Evolutionary conservation across 2,888 invertebrate genomes (phyloP).

Genomic region (Euproctis similis): DNA sequence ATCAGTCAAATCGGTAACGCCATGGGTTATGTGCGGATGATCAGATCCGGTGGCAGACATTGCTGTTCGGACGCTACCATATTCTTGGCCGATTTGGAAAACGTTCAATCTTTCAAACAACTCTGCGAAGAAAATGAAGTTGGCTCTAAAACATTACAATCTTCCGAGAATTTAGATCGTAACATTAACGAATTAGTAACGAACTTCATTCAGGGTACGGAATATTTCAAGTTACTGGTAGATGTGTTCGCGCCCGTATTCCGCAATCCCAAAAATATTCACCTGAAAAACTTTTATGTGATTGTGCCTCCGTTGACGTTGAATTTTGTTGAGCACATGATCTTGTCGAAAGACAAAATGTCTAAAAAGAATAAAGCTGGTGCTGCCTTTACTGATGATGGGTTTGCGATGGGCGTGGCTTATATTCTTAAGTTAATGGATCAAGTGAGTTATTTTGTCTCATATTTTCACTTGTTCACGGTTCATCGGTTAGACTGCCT

Average conservation of each 20-base stretch:
- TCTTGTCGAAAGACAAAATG: slow-evolving; percentile 93
- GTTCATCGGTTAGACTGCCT: too few relatives aligned
- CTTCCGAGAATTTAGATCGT: slow-evolving; percentile 84
- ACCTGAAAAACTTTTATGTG: slow-evolving; percentile 93
- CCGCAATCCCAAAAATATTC: slow-evolving; percentile 88
- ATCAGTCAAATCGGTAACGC: slow-evolving; percentile 97
- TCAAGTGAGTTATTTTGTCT: slow-evolving; percentile 73
- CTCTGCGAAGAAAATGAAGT: slow-evolving; percentile 77
- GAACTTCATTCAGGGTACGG: slow-evolving; percentile 91
- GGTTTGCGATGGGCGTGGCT: slow-evolving; percentile 96
- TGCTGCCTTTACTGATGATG: slow-evolving; percentile 97
- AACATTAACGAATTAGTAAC: slow-evolving; percentile 86
- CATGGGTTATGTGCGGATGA: slow-evolving; percentile 95
- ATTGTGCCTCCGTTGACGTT: slow-evolving; percentile 95
- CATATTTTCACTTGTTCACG: too few relatives aligned
- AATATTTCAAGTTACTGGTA: slow-evolving; percentile 91
- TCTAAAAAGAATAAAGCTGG: slow-evolving; percentile 91
- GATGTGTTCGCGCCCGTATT: slow-evolving; percentile 95
- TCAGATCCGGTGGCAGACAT: slow-evolving; percentile 94
- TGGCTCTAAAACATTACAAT: slow-evolving; percentile 76
- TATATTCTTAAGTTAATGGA: slow-evolving; percentile 93
- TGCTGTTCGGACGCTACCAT: slow-evolving; percentile 93
- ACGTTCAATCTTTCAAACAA: slow-evolving; percentile 77
- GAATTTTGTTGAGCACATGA: slow-evolving; percentile 95
- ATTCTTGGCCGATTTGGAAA: slow-evolving; percentile 87